Base-by-base conservation (phyloP, 2,797 vertebrate species). In the Danio albolineatus region DNA sequence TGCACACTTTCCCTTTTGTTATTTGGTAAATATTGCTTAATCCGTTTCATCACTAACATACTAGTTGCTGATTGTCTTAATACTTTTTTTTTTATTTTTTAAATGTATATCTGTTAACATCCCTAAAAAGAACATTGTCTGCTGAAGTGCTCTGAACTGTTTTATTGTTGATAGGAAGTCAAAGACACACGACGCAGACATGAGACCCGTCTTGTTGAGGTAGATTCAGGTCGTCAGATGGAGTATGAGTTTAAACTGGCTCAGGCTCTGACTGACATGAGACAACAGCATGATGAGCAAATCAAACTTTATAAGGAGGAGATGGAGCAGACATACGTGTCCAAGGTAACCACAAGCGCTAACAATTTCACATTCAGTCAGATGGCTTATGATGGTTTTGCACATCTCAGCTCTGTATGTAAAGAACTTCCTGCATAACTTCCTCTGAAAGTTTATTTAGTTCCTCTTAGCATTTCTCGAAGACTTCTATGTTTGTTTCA, bases 211-310 rank as follows among this genome's bases (percentile, higher is more conserved):
- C 85, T 96, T 88, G 94, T 94, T 19, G 95, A 97, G 84, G 94
- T 95, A 73, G 95, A 96, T 80, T 95, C 95, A 5, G 96, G 96
- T 0, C 90, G 85, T 7, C 94, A 94, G 69, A 85, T 92, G 10
- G 97, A 97, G 6, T 97, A 95, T 0, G 95, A 98, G 21, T 91
- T 90, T 59, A 98, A 95, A 78, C 90, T 99, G 87, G 87, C 93
- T 0, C 92, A 95, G 84, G 95, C 95, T 0, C 90, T 98, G 13
- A 0, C 79, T 0, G 96, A 98, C 46, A 94, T 98, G 87, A 90
- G 97, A 14, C 76, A 93, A 28, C 95, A 97, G 67, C 96, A 97
- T 0, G 94, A 96, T 2, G 92, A 91, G 12, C 95, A 96, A 90
- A 91, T 98, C 84, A 90, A 86, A 56, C 72, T 94, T 10, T 98